Percentiles rank a stretch among this genome's conserved stretches.
These are phyloP conservation scores for Cichladusa arquata DNA, from an alignment of 2,113 vertebrate species.

Conservation along the genomic window DNA sequence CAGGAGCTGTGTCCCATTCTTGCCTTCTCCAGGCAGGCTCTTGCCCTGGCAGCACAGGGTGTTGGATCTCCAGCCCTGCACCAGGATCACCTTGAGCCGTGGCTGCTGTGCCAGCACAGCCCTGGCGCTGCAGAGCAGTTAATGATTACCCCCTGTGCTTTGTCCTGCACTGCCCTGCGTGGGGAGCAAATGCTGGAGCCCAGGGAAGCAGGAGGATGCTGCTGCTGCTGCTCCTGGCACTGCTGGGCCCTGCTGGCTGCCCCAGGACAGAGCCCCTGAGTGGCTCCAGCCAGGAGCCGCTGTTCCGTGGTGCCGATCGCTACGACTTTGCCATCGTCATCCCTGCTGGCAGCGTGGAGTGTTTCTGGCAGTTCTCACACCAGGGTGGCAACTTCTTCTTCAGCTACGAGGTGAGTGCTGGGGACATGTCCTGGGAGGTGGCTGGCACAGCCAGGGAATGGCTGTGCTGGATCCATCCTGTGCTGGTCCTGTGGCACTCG, in stretches of 20 bases:
- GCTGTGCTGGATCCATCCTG: accelerated
- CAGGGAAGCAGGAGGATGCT: constrained; percentile 6
- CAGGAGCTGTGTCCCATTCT: accelerated
- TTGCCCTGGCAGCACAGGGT: accelerated
- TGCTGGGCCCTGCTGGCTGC: constrained; percentile 23
- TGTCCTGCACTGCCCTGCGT: neutral
- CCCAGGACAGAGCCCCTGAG: constrained; percentile 59
- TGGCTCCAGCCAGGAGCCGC: constrained; percentile 64
- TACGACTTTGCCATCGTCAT: constrained; percentile 88
- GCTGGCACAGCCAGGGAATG: accelerated
- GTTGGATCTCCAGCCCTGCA: neutral
- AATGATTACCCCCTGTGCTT: constrained; percentile 61
- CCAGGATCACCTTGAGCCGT: neutral
- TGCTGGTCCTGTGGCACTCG: accelerated
- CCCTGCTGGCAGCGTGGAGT: constrained; percentile 70
- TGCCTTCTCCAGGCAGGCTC: neutral
- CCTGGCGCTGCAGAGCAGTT: neutral
- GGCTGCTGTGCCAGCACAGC: neutral
- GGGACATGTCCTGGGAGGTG: accelerated
- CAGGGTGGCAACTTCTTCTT: constrained; percentile 85
- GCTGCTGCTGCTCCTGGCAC: neutral
- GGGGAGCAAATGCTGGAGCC: neutral
- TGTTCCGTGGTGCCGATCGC: constrained; percentile 79
- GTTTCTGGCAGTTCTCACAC: constrained; percentile 92
- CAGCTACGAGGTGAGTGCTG: constrained; percentile 83